Evolutionary conservation across 2,797 vertebrate genomes (phyloP), one percentile per base, ranked within the genome.

Genomic region (Liparis tanakae): DNA sequence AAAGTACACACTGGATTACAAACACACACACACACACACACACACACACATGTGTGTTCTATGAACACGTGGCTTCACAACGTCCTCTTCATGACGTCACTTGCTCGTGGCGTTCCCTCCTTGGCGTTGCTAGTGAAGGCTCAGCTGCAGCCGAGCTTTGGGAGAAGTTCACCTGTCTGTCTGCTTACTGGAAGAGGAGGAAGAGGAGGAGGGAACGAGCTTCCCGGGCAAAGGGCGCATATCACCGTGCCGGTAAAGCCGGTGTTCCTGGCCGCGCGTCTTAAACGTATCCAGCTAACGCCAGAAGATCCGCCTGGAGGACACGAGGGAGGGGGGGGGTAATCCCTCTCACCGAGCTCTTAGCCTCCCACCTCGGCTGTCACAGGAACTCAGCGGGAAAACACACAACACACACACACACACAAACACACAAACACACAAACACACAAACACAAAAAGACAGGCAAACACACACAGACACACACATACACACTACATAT

Each of bases 261-360:
- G 81, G 70, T 80, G 83, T 70, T 80, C 81, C 58, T 83, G 88
- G 80, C 83, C 48, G 14, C 72, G 48, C 70, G 74, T 76, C 90
- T 94, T 94, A 93, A 94, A 94, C 46, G 80, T 78, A 89, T 89
- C 91, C 89, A 33, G 62, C 87, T 90, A 86, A 88, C 81, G 76
- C 82, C 85, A 82, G 85, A 84, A 86, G 36, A 84, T 84, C 81
- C 55, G 9, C 43, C 70, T 66, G 70, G 41, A 80, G 88, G 85
- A 78, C 87, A 93, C 43, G 74, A 58, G 88, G n/a, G n/a, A 74
- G 83, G 85, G 70, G 82, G 74, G 25, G 81, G 74, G 81, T 92
- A 93, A 93, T 93, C 92, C 90, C 78, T 91, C 89, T 90, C 88
- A 93, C 87, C 85, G 78, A 62, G 83, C 80, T 83, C 83, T 88